Conservation (phyloP, 2,113 vertebrate genomes). For the Vireo altiloquus region DNA sequence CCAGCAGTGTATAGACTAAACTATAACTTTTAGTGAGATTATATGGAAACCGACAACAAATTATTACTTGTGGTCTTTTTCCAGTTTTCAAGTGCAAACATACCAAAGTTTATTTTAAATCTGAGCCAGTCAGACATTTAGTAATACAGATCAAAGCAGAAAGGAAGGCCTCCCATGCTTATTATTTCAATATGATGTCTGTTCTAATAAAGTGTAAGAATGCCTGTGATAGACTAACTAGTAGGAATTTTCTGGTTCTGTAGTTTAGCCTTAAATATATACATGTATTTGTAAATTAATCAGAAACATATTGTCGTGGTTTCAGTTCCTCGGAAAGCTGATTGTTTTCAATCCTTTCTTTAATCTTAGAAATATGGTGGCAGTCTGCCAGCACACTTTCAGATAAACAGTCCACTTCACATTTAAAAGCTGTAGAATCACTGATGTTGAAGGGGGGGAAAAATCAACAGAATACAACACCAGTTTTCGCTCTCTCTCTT, state of each 20-base stretch:
- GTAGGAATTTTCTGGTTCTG: conserved; percentile 71
- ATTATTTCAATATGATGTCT: conserved; percentile 83
- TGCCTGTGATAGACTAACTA: conserved; percentile 67
- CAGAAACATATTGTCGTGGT: conserved; percentile 74
- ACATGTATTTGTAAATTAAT: conserved; percentile 82
- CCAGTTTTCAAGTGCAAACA: conserved; percentile 77
- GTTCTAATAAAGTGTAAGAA: conserved; percentile 77
- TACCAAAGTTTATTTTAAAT: conserved; percentile 76
- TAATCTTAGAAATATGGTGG: conserved; percentile 77
- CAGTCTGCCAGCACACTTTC: conserved; percentile 72
- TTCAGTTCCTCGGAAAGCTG: conserved; percentile 69
- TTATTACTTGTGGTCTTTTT: conserved; percentile 76
- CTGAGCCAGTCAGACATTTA: conserved; percentile 73
- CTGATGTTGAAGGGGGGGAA: neutral
- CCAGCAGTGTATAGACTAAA: conserved; percentile 76
- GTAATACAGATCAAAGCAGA: conserved; percentile 76
- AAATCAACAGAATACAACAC: neutral
- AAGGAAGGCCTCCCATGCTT: conserved; percentile 74
- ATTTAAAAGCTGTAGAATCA: conserved; percentile 60
- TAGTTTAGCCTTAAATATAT: conserved; percentile 76
- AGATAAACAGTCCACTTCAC: conserved; percentile 75
- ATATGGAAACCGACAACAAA: conserved; percentile 75
- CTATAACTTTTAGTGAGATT: conserved; percentile 74
- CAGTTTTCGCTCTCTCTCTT: neutral
- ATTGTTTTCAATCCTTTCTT: conserved; percentile 76